These are phyloP conservation scores for Bothrops jararaca DNA, from an alignment of 2,113 vertebrate genomes.

Conservation along the genomic window DNA sequence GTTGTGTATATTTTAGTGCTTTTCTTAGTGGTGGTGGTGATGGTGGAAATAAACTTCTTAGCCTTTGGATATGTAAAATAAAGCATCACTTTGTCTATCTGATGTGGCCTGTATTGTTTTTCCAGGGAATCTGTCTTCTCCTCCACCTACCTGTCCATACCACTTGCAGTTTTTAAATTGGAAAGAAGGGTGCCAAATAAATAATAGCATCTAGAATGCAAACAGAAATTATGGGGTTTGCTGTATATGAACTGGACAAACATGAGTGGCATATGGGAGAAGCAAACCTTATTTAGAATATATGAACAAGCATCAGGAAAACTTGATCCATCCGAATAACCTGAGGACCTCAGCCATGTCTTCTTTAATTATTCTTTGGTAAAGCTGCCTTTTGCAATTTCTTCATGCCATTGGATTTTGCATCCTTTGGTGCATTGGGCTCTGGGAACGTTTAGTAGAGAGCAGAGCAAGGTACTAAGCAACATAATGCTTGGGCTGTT, in stretches of 20 bases:
- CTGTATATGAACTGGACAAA: not conserved
- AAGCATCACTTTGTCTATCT: constrained; percentile 39
- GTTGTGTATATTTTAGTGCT: constrained; percentile 24
- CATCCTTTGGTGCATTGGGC: not conserved
- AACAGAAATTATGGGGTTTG: not conserved
- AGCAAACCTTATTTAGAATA: not conserved
- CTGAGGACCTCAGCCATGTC: not conserved
- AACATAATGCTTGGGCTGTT: not conserved
- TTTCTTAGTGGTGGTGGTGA: constrained; percentile 1
- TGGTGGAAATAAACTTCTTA: constrained; percentile 26
- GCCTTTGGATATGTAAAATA: constrained; percentile 25
- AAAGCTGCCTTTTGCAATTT: not conserved
- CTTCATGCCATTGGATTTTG: not conserved
- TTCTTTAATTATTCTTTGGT: not conserved
- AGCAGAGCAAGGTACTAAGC: not conserved
- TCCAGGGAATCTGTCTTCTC: constrained; percentile 4
- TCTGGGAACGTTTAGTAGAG: not conserved
- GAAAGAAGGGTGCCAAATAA: not conserved
- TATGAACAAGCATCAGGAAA: not conserved
- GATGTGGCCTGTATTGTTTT: constrained; percentile 36
- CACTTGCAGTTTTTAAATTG: not conserved
- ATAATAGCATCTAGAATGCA: not conserved
- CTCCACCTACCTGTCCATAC: not conserved
- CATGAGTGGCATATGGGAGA: not conserved
- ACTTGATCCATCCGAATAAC: not conserved